phyloP scores from a whole-genome alignment of 2,797 vertebrate species.

The Sebastes trivittatus region DNA sequence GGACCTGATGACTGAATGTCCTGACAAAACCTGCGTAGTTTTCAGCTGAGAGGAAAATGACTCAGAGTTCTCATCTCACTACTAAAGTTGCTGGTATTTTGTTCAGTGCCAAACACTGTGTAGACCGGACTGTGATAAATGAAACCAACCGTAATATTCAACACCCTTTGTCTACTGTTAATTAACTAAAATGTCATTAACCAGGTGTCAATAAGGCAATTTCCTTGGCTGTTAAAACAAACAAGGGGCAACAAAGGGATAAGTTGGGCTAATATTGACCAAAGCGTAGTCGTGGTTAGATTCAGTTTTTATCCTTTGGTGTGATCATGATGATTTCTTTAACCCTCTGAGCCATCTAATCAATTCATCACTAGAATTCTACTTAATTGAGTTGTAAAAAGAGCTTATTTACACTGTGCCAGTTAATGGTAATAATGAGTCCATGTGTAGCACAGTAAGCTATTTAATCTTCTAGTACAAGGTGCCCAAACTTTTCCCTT shows the following conservation, averaged over 20 bases:
- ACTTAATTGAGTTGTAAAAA: background rate
- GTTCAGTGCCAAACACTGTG: background rate
- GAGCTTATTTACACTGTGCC: background rate
- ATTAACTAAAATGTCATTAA: constrained; percentile 7
- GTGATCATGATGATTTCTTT: background rate
- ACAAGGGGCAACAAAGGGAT: background rate
- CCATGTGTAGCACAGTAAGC: background rate
- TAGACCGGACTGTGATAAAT: background rate
- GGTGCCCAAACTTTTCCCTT: no score
- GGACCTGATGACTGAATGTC: background rate
- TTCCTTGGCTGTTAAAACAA: background rate
- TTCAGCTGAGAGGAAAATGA: background rate
- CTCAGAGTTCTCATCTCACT: background rate
- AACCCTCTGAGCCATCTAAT: background rate
- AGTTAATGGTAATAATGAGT: background rate
- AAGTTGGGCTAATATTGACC: background rate
- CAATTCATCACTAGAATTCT: background rate
- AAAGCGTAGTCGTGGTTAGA: background rate
- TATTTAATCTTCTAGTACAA: background rate
- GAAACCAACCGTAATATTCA: background rate
- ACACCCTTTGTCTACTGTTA: background rate
- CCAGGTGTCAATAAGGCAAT: background rate
- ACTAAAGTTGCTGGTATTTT: background rate
- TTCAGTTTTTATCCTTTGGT: constrained; percentile 1
- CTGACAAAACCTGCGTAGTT: background rate